These are phyloP conservation scores for Malaclemys terrapin DNA, from an alignment of 2,113 vertebrate genomes.

Conservation along the genomic window DNA sequence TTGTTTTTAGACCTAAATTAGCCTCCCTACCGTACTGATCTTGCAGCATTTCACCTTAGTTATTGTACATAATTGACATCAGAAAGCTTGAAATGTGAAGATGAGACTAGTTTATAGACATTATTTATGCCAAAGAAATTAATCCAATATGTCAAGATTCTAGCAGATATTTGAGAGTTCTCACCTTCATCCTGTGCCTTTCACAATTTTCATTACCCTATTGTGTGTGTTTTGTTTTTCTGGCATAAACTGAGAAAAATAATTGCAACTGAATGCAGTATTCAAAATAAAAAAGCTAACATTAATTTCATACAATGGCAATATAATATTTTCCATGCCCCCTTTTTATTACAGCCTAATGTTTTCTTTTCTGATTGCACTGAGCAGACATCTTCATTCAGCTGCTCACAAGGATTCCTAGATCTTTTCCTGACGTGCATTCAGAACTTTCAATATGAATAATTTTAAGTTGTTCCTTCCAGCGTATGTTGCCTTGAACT, in stretches of 20 bases:
- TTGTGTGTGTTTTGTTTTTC: not conserved
- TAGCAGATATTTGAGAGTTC: not conserved
- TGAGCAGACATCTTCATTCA: not conserved
- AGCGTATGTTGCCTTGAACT: not conserved
- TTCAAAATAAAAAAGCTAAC: not conserved
- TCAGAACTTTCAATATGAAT: not conserved
- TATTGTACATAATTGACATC: not conserved
- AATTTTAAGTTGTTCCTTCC: not conserved
- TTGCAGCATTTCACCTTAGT: not conserved
- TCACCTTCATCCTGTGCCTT: not conserved
- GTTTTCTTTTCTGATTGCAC: not conserved
- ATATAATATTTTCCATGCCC: not conserved
- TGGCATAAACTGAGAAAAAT: not conserved
- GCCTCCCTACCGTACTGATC: not conserved
- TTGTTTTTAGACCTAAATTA: not conserved
- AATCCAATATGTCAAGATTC: not conserved
- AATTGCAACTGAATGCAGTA: not conserved
- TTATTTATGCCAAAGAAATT: not conserved
- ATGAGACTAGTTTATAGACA: not conserved
- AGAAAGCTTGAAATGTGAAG: not conserved
- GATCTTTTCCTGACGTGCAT: not conserved
- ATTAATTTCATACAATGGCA: not conserved
- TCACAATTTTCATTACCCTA: not conserved
- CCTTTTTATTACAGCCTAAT: not conserved
- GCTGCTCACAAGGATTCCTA: not conserved